Conservation (phyloP, 2,888 invertebrate species). For the Drosophila flavopinicola region DNA sequence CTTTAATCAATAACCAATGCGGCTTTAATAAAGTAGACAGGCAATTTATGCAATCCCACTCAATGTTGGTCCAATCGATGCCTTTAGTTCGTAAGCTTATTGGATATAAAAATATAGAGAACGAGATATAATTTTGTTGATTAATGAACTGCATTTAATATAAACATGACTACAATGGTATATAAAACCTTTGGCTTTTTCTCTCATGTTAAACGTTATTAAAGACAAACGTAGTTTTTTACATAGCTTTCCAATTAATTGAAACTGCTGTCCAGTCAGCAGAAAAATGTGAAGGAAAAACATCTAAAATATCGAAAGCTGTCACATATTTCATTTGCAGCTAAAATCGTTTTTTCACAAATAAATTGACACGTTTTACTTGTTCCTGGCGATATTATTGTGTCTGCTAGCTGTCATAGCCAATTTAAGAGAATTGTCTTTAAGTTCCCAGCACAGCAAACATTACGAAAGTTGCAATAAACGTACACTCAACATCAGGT, state of each 20-base stretch:
- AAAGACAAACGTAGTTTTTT: neutral
- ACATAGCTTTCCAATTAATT: constrained; percentile 5
- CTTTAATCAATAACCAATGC: constrained; percentile 32
- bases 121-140: no score
- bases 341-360: constrained; percentile 35
- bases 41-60: neutral
- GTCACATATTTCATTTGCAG: constrained; percentile 22
- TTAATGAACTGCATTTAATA: no score
- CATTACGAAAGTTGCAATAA: constrained; percentile 6
- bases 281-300: constrained; percentile 1
- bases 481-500: no score
- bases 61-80: no score
- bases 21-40: constrained; percentile 27
- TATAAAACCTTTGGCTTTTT: no score
- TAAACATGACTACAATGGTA: no score
- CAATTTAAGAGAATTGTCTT: constrained; percentile 24
- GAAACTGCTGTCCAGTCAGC: constrained; percentile 5
- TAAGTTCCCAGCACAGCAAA: constrained; percentile 1
- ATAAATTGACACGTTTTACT: constrained; percentile 60
- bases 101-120: neutral
- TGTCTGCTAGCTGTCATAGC: constrained; percentile 24
- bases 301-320: constrained; percentile 5
- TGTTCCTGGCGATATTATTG: constrained; percentile 20
- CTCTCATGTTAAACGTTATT: no score
- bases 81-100: neutral